Conservation (phyloP, 1,140 invertebrate species). For the Heliconius melpomene region DNA sequence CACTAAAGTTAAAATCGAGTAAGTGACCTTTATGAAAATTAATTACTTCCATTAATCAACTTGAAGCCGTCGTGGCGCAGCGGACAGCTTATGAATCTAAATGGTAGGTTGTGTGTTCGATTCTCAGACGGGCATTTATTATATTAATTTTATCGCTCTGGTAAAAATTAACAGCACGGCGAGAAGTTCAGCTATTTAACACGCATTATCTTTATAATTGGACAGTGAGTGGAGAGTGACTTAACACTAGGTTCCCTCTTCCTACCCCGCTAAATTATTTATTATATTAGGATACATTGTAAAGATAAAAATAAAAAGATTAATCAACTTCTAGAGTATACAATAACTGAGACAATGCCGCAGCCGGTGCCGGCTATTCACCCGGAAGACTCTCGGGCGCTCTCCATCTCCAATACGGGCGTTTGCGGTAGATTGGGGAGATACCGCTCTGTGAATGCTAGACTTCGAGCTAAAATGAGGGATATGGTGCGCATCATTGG, state of each 20-base stretch:
- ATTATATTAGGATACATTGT: too few species aligned
- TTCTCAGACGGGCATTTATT: neutral
- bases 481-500: conserved; percentile 91
- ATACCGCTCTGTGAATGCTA: conserved; percentile 43
- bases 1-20: too few species aligned
- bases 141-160: neutral
- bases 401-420: conserved; percentile 29
- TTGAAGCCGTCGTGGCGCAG: neutral
- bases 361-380: conserved; percentile 56
- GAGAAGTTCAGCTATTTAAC: too few species aligned
- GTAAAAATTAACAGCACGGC: too few species aligned
- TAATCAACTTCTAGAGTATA: conserved; percentile 43
- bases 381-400: conserved; percentile 50
- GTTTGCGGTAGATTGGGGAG: conserved; percentile 59
- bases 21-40: neutral
- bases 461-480: conserved; percentile 55
- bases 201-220: too few species aligned
- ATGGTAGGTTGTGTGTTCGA: neutral
- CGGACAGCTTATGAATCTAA: neutral
- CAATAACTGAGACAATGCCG: conserved; percentile 62
- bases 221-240: too few species aligned
- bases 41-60: neutral
- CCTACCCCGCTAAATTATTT: too few species aligned
- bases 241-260: too few species aligned
- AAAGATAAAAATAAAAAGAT: too few species aligned